Base-by-base conservation (phyloP, 2,797 vertebrate species). In the Chrysocyon brachyurus region DNA sequence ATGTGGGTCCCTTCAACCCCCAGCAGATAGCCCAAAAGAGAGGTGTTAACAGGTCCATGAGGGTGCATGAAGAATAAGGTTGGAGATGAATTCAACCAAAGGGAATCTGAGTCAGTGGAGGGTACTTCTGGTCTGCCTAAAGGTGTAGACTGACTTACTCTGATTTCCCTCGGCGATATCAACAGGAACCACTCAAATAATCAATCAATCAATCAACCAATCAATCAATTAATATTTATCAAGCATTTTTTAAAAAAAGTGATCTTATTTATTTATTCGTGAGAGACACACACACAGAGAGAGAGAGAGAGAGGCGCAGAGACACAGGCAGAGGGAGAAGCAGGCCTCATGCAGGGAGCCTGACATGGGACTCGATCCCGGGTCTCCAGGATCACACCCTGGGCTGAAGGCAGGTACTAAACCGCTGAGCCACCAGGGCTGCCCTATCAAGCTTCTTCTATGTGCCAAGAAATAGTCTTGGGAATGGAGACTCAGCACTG, bases 31-130 rank as follows among this genome's bases (percentile, higher is more conserved):
- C 6, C 15, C 0, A 8, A 40, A 17, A 31, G 31, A 28, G 9
- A 33, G 40, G 31, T n/a, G 3, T 14, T 3, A 12, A 33, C 0
- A 6, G 52, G 33, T 49, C 33, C 63, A 12, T 1, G 10, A 2
- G 3, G 33, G 15, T 19, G 7, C 19, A 4, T 7, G 77, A 54
- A 54, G 61, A 63, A 26, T 22, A 17, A 8, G 54, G 64, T 4
- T 9, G 86, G 54, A 16, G 2, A 6, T 1, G 4, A 24, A 26
- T 31, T 22, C 1, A 7, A 68, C 0, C 6, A 0, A 4, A 26
- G 28, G 59, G 82, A 88, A 19, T 46, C 73, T 33, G 49, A 33
- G 36, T 46, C 61, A 2, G 26, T 0, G 12, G n/a, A 63, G 49
- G 49, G 5, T 0, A 16, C 2, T 12, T 66, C 33, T 28, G 75